phyloP scores from a whole-genome alignment of 2,888 invertebrate species.

The Clanis bilineata region DNA sequence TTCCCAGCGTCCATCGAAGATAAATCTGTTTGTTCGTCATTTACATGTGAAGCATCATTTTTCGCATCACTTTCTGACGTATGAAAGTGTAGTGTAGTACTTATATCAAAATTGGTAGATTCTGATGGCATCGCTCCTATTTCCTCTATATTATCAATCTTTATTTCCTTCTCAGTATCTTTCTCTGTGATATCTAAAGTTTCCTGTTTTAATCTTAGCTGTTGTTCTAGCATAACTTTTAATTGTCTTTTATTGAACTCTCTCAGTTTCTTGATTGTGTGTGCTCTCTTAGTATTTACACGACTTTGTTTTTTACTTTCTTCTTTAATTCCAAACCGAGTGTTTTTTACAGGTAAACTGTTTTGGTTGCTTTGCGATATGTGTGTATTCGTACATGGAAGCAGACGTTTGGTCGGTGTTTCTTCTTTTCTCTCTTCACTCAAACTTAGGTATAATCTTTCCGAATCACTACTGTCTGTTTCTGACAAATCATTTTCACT shows the following conservation, averaged over 20 bases:
- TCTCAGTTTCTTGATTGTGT: not conserved
- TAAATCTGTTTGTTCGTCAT: not conserved
- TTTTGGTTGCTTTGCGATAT: not conserved
- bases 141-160: not conserved
- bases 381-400: too few species aligned
- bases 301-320: too few species aligned
- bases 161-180: not conserved
- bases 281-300: not conserved
- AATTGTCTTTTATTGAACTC: not conserved
- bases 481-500: not conserved
- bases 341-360: not conserved
- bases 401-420: not conserved
- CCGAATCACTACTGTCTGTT: not conserved
- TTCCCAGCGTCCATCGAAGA: not conserved
- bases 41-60: not conserved
- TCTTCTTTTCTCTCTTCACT: not conserved
- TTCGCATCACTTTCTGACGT: not conserved
- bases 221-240: not conserved
- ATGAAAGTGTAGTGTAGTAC: too few species aligned
- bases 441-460: not conserved
- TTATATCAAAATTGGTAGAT: not conserved
- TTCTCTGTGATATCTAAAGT: not conserved
- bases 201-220: not conserved
- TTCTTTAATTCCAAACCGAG: too few species aligned
- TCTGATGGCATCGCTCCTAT: not conserved